Base-by-base conservation (phyloP, 2,888 invertebrate species). In the Nudaria mundana region DNA sequence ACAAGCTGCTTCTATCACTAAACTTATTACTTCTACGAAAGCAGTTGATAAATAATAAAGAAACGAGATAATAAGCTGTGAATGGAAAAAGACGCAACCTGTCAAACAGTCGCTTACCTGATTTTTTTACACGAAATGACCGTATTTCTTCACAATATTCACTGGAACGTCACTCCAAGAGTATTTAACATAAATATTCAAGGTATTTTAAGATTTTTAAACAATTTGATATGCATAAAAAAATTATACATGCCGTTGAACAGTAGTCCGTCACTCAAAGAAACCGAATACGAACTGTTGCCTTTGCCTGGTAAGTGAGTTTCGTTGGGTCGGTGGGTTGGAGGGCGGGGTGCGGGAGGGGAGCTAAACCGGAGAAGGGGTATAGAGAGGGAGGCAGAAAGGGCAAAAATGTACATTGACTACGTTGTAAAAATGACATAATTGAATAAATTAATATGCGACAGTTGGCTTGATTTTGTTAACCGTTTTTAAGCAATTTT, bases 231-330 rank as follows among this genome's bases (percentile, higher is more conserved):
- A 66, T 82, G 81, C 83, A 87, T 84, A 86, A 81, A 84, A 85
- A 84, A 87, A 79, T 73, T 78, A 81, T 73, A 80, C 88, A 88
- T 87, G 74, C 76, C 88, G 84, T 73, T 74, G 60, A 73, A 67
- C 75, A 73, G 64, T 84, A 88, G 90, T 89, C 88, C 77, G 67
- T 62, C 84, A 78, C 84, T 79, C 79, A 81, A 80, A 81, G 76
- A 86, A 80, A 87, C 84, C 85, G 84, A 89, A 90, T 88, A 89
- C 90, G 89, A 90, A 91, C 91, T 91, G 90, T 84, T 77, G n/a
- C n/a, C n/a, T n/a, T n/a, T n/a, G n/a, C n/a, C n/a, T n/a, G 18
- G 18, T 18, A 5, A 76, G 76, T 78, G 76, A 50, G 59, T 62
- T 81, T 81, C 72, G 72, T 71, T 78, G 70, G 68, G 70, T 69